Evolutionary conservation across 1,140 invertebrate genomes (phyloP), one percentile per base, ranked within the genome.

Genomic region (Pogonus chalceus): DNA sequence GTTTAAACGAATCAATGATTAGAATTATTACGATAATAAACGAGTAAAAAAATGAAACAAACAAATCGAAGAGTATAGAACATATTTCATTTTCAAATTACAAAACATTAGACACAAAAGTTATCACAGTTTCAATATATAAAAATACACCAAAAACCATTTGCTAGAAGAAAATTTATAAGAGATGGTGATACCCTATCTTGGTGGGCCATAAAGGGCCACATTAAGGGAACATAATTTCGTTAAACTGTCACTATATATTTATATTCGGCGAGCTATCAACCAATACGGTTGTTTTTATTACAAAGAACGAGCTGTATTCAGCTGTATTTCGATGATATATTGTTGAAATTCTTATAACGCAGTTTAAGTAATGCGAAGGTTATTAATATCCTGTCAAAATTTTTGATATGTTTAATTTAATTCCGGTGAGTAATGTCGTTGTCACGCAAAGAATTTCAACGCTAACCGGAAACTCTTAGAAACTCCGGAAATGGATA

Each of bases 341-440:
- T 43, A 43, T 43, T 43, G 18, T 16, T 43, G 37, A 43, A 43
- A 43, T 12, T 43, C 37, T 43, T 43, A 18, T 18, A 43, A 43
- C 9, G 37, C 18, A 18, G 18, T 43, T 9, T 18, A 43, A 43
- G 37, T 43, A 43, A 43, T 18, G 37, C 18, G 37, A 18, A 3
- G 37, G 37, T 12, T 43, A 43, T 43, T 10, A 43, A 43, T 43
- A 43, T 43, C 37, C 37, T 43, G 37, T 43, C 37, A 43, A 43
- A 43, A 12, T 12, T 43, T 18, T 43, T 7, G 37, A 43, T 43
- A 43, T 43, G 37, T 43, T 43, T 43, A 9, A 43, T 43, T 43
- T 43, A 43, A 43, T 43, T 43, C 18, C 9, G 9, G 9, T 43
- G 37, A 43, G 18, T 43, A 43, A 43, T 43, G 37, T 16, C 7